phyloP scores from a whole-genome alignment of 2,797 vertebrate genomes.

The Oryzias sinensis region DNA sequence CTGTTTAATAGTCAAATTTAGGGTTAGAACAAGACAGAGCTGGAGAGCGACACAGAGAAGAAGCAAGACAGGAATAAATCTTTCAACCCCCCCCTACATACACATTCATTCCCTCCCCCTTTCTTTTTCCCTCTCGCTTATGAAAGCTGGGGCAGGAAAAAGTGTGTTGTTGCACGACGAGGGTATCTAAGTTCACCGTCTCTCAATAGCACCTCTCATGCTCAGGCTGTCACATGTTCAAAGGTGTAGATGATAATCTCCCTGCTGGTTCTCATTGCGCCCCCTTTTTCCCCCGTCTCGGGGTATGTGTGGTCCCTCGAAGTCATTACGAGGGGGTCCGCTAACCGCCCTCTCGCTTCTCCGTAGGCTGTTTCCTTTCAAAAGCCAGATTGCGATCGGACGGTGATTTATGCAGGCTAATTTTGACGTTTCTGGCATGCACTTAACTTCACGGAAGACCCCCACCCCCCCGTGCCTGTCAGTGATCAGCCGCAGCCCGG shows the following conservation, averaged over 20 bases:
- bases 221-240: slow-evolving; percentile 38
- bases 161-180: slow-evolving; percentile 55
- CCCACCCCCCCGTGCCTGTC: not conserved
- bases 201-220: slow-evolving; percentile 39
- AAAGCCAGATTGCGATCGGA: not conserved
- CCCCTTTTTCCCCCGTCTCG: not conserved
- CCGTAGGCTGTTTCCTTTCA: not conserved
- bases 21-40: slow-evolving; percentile 58
- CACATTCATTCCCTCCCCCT: slow-evolving; percentile 8
- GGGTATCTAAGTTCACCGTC: slow-evolving; percentile 75
- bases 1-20: slow-evolving; percentile 79
- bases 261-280: slow-evolving; percentile 49
- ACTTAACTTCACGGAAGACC: slow-evolving; percentile 9
- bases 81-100: slow-evolving; percentile 32
- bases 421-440: slow-evolving; percentile 30
- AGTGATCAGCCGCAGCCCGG: slow-evolving; percentile 11
- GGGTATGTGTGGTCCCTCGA: slow-evolving; percentile 39
- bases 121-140: slow-evolving; percentile 46
- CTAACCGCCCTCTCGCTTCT: slow-evolving; percentile 5
- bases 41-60: slow-evolving; percentile 53
- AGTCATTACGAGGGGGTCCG: slow-evolving; percentile 32
- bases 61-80: slow-evolving; percentile 72
- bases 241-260: slow-evolving; percentile 57
- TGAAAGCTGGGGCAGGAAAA: slow-evolving; percentile 59
- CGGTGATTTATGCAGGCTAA: not conserved